phyloP scores from a whole-genome alignment of 2,797 vertebrate species.

The Ctenopoma kingsleyae region DNA sequence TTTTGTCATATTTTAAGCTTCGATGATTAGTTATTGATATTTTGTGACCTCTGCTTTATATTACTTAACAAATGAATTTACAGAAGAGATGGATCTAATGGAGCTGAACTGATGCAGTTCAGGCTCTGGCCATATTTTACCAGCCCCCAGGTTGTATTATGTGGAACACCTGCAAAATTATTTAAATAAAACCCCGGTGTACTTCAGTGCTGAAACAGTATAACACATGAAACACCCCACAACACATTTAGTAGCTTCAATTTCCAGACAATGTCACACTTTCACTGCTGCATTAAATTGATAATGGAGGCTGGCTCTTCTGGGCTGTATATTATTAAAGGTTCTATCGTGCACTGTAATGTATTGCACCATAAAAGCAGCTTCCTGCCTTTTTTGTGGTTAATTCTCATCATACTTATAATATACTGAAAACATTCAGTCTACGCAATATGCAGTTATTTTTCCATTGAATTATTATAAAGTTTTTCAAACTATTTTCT shows the following conservation, averaged over 20 bases:
- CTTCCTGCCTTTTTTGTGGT: conserved; percentile 5
- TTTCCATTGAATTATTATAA: neutral
- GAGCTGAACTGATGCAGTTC: conserved; percentile 63
- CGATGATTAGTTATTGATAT: conserved; percentile 74
- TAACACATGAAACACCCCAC: too few relatives aligned
- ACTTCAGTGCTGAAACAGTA: neutral
- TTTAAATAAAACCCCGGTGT: neutral
- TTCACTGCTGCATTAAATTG: too few relatives aligned
- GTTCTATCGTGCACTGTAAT: too few relatives aligned
- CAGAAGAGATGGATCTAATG: conserved; percentile 52
- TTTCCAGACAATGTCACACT: too few relatives aligned
- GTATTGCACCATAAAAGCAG: neutral
- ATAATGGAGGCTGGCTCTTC: neutral
- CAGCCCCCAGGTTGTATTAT: neutral
- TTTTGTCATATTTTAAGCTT: conserved; percentile 13
- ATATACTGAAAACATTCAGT: too few relatives aligned
- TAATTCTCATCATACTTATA: neutral
- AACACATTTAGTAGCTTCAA: too few relatives aligned
- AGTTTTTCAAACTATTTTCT: neutral
- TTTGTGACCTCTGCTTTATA: conserved; percentile 57
- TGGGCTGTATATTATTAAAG: neutral
- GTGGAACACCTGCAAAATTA: conserved; percentile 1
- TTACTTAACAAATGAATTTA: conserved; percentile 44
- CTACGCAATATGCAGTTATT: too few relatives aligned
- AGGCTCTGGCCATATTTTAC: conserved; percentile 1